Conservation (phyloP, 2,888 invertebrate genomes). For the Malachius bipustulatus region DNA sequence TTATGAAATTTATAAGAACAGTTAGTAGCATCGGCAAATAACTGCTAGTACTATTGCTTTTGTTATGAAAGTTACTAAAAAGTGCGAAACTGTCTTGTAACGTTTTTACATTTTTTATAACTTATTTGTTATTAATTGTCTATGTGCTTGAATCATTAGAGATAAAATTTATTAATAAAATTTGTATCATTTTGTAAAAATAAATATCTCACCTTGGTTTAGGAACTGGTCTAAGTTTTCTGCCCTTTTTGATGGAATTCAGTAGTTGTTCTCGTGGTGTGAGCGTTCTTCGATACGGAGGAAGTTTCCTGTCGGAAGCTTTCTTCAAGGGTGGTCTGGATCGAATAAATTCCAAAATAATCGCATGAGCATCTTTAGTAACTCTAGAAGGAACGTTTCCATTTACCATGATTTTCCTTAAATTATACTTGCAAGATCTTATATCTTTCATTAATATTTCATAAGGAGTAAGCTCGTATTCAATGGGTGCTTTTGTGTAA, state of each 20-base stretch:
- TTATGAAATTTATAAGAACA: too few relatives aligned
- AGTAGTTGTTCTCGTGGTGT: constrained; percentile 77
- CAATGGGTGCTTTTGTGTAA: constrained; percentile 64
- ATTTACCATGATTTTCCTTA: constrained; percentile 76
- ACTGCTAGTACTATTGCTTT: too few relatives aligned
- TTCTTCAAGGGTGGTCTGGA: constrained; percentile 88
- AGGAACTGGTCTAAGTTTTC: constrained; percentile 49
- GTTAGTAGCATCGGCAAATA: too few relatives aligned
- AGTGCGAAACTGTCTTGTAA: too few relatives aligned
- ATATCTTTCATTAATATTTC: constrained; percentile 97
- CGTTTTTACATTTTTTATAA: too few relatives aligned
- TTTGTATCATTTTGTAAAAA: too few relatives aligned
- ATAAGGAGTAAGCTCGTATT: constrained; percentile 90
- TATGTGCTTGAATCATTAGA: too few relatives aligned
- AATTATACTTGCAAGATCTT: constrained; percentile 74
- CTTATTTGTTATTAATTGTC: too few relatives aligned
- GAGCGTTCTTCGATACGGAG: constrained; percentile 57
- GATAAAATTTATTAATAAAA: too few relatives aligned
- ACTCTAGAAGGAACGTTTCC: constrained; percentile 71
- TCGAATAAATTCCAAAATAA: constrained; percentile 93
- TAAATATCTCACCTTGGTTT: constrained; percentile 27
- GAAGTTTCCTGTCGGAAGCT: constrained; percentile 74
- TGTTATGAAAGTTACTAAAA: too few relatives aligned
- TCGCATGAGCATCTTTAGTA: constrained; percentile 88
- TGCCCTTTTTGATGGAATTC: constrained; percentile 72